Percentiles rank a stretch among this genome's conserved stretches.
These are phyloP conservation scores for Brenthis hecate DNA, from an alignment of 2,888 invertebrate species.

Conservation along the genomic window DNA sequence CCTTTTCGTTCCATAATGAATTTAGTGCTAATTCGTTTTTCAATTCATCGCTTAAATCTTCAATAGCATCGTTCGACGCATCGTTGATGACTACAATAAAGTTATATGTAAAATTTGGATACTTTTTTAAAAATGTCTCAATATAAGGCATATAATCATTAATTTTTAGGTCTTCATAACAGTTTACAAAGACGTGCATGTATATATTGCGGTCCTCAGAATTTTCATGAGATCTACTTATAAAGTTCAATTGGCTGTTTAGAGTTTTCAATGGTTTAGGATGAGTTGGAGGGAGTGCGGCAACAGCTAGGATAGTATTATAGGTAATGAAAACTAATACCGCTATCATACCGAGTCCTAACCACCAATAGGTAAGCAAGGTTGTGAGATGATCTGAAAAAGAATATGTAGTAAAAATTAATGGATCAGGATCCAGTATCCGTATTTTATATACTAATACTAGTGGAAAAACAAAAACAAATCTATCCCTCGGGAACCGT, in stretches of 20 bases:
- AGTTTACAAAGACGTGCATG: conserved; percentile 62
- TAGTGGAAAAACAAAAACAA: no score
- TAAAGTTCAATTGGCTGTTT: conserved; percentile 33
- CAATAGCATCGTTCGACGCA: conserved; percentile 44
- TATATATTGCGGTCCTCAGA: conserved; percentile 50
- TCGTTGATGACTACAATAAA: conserved; percentile 63
- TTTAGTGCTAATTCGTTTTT: conserved; percentile 67
- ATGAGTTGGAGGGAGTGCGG: conserved; percentile 51
- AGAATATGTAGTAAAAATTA: conserved; percentile 14
- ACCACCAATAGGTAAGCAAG: conserved; percentile 66
- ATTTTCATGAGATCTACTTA: conserved; percentile 33
- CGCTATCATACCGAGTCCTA: conserved; percentile 66
- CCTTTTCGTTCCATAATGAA: conserved; percentile 52
- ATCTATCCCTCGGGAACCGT: no score
- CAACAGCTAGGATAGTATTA: conserved; percentile 59
- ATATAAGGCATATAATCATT: conserved; percentile 61
- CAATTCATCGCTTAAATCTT: conserved; percentile 51
- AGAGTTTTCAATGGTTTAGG: conserved; percentile 42
- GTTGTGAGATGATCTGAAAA: conserved; percentile 70
- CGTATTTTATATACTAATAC: no score
- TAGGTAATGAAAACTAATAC: conserved; percentile 66
- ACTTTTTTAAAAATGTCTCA: conserved; percentile 56
- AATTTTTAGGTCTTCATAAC: conserved; percentile 52
- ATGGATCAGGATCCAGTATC: no score
- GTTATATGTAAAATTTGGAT: conserved; percentile 57